phyloP scores from a whole-genome alignment of 2,113 vertebrate genomes.

The Oxyruncus cristatus region DNA sequence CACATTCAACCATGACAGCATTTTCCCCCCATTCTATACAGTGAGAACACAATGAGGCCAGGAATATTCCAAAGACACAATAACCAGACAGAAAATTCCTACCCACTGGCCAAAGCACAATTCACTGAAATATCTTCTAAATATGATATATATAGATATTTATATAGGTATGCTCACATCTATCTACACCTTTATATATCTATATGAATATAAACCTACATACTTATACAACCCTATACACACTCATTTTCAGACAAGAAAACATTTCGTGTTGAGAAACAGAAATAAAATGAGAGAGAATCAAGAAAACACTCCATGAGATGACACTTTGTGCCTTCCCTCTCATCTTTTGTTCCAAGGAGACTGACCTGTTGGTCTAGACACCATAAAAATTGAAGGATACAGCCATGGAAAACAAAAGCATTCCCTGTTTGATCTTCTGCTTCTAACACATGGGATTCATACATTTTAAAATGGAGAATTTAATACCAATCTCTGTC shows the following conservation, averaged over 20 bases:
- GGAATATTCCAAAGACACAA: background rate
- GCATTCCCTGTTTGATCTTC: background rate
- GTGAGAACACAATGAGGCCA: background rate
- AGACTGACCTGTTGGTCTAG: background rate
- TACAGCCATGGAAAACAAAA: background rate
- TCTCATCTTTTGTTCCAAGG: background rate
- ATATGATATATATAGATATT: background rate
- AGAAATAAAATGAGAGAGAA: background rate
- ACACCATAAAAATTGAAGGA: background rate
- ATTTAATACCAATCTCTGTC: background rate
- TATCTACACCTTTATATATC: background rate
- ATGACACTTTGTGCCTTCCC: background rate
- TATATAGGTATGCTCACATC: no score
- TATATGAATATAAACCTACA: background rate
- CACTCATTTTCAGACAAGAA: background rate
- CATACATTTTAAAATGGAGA: background rate
- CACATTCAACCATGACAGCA: background rate
- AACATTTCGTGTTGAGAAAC: background rate
- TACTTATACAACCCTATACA: rapidly evolving
- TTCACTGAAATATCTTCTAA: background rate
- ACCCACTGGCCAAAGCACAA: background rate
- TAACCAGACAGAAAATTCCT: background rate
- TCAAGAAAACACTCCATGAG: background rate
- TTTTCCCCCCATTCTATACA: background rate
- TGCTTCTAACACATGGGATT: background rate